Conservation (phyloP, 2,113 vertebrate genomes). For the Limanda limanda region DNA sequence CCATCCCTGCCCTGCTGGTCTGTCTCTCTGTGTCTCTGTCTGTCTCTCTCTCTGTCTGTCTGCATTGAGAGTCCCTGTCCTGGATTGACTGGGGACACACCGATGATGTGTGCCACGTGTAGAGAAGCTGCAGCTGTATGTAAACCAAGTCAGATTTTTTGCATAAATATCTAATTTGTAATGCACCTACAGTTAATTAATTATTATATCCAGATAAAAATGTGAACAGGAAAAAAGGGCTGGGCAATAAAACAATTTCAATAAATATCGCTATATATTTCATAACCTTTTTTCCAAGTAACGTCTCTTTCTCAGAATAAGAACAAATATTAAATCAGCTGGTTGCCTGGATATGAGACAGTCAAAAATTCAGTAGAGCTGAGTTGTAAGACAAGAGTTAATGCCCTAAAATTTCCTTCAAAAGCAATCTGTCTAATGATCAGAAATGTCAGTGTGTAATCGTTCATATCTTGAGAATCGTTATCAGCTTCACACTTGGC, state of each 20-base stretch:
- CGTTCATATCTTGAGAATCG: too few relatives aligned
- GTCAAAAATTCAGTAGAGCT: too few relatives aligned
- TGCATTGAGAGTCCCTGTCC: slow-evolving; percentile 34
- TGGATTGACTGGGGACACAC: slow-evolving; percentile 27
- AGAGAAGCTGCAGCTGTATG: slow-evolving; percentile 12
- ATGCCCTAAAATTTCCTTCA: too few relatives aligned
- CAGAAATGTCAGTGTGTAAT: too few relatives aligned
- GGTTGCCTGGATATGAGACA: too few relatives aligned
- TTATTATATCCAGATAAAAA: background rate
- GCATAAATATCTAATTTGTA: background rate
- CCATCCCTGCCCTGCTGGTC: slow-evolving; percentile 24
- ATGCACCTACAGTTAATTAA: background rate
- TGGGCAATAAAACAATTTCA: background rate
- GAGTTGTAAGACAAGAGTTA: too few relatives aligned
- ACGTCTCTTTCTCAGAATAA: too few relatives aligned
- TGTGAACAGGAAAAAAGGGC: background rate
- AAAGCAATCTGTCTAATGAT: too few relatives aligned
- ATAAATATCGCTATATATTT: background rate
- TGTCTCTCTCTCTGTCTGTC: background rate
- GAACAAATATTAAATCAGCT: too few relatives aligned
- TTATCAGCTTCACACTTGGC: too few relatives aligned
- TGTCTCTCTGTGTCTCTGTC: background rate
- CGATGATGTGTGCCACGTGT: background rate
- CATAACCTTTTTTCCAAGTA: too few relatives aligned
- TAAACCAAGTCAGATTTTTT: background rate